Evolutionary conservation across 2,797 vertebrate species (phyloP).

Genomic region (Hoplostethus atlanticus): DNA sequence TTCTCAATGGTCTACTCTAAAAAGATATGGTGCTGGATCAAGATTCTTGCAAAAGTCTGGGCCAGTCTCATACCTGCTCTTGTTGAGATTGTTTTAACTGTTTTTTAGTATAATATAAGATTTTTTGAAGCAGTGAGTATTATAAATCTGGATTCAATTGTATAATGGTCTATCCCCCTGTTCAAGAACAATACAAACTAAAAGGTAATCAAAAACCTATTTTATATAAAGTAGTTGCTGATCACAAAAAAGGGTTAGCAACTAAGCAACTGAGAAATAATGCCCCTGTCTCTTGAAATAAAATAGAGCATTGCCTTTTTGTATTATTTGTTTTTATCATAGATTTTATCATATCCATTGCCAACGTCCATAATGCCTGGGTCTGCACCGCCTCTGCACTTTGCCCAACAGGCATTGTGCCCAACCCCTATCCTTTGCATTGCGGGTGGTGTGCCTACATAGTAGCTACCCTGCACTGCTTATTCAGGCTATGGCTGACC

Average conservation of each 20-base stretch:
- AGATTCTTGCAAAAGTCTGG: slow-evolving; percentile 16
- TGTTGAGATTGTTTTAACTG: neutral
- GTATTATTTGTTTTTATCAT: slow-evolving; percentile 12
- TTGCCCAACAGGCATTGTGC: no score
- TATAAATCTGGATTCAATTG: neutral
- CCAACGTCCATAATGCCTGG: no score
- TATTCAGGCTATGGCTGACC: no score
- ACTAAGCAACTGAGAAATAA: neutral
- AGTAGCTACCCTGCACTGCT: no score
- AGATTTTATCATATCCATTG: slow-evolving; percentile 14
- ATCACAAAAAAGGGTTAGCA: neutral
- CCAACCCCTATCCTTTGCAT: no score
- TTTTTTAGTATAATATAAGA: slow-evolving; percentile 5
- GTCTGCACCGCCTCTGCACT: no score
- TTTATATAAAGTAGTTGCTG: neutral
- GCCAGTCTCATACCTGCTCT: neutral
- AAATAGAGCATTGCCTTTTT: slow-evolving; percentile 23
- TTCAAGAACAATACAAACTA: neutral
- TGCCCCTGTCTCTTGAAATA: slow-evolving; percentile 32
- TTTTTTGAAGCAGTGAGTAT: neutral
- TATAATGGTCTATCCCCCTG: neutral
- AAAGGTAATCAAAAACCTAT: neutral
- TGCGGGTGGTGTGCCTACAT: no score
- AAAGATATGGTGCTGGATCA: slow-evolving; percentile 45
- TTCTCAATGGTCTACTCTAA: slow-evolving; percentile 58